These are phyloP conservation scores for Orgyia antiqua DNA, from an alignment of 2,888 invertebrate species.

Conservation along the genomic window DNA sequence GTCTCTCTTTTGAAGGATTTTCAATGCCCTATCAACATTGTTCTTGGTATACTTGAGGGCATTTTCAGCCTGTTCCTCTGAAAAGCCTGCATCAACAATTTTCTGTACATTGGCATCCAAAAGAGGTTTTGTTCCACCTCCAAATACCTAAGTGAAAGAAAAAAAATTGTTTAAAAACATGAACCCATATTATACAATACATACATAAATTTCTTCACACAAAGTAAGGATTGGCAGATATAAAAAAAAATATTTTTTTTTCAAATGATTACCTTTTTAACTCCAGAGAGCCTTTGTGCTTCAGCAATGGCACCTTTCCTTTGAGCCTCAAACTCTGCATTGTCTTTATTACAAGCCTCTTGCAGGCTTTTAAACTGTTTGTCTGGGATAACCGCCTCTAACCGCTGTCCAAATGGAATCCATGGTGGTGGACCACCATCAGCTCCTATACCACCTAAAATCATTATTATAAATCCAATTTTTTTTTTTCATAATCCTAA, in stretches of 20 bases:
- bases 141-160: conserved; percentile 68
- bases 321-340: conserved; percentile 92
- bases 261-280: conserved; percentile 64
- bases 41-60: conserved; percentile 84
- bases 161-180: background rate
- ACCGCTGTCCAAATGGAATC: conserved; percentile 92
- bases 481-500: too few relatives aligned
- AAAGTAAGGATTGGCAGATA: too few relatives aligned
- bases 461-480: too few relatives aligned
- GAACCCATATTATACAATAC: too few relatives aligned
- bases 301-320: conserved; percentile 94
- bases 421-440: conserved; percentile 93
- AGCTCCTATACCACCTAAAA: conserved; percentile 73
- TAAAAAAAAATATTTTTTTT: background rate
- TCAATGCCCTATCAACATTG: conserved; percentile 85
- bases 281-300: conserved; percentile 82
- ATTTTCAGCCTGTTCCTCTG: conserved; percentile 85
- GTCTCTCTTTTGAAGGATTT: conserved; percentile 79
- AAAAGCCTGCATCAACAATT: conserved; percentile 88
- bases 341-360: conserved; percentile 81
- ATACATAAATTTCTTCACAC: background rate
- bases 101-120: conserved; percentile 87
- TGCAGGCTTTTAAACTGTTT: conserved; percentile 85
- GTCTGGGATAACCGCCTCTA: conserved; percentile 79
- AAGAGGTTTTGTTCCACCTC: conserved; percentile 82